Percentiles rank a stretch among this genome's conserved stretches.
phyloP scores from a whole-genome alignment of 2,113 vertebrate genomes.

The Seriola quinqueradiata region DNA sequence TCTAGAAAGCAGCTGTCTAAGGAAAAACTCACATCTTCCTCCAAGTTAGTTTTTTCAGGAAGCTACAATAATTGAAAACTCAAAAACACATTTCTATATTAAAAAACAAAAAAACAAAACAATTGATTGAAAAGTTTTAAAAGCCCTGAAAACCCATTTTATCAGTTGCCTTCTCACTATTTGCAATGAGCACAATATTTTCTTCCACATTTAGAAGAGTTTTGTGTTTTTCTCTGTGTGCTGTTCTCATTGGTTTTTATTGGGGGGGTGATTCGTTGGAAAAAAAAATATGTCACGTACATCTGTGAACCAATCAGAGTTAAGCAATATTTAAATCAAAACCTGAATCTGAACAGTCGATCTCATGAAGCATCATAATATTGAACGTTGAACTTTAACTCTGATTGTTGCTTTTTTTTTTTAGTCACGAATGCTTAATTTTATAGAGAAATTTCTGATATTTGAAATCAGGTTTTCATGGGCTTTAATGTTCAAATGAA shows the following conservation, averaged over 20 bases:
- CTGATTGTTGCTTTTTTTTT: not conserved
- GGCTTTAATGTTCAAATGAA: not conserved
- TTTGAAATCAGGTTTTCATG: not conserved
- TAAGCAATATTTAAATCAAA: not conserved
- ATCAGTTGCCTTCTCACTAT: not conserved
- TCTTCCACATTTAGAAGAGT: not conserved
- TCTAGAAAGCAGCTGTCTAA: not conserved
- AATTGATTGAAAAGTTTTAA: not conserved
- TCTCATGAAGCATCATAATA: not conserved
- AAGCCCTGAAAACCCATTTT: not conserved
- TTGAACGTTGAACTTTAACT: not conserved
- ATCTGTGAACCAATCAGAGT: not conserved
- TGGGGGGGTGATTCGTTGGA: not conserved
- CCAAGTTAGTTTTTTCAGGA: slow-evolving; percentile 14
- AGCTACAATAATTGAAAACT: slow-evolving; percentile 5
- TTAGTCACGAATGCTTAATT: not conserved
- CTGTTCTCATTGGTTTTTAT: slow-evolving; percentile 5
- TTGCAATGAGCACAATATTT: not conserved
- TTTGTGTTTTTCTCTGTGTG: not conserved
- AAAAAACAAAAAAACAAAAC: not conserved
- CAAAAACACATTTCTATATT: slow-evolving; percentile 3
- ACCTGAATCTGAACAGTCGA: not conserved
- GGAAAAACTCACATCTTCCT: not conserved
- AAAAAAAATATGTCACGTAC: not conserved
- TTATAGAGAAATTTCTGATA: not conserved